phyloP scores from a whole-genome alignment of 2,113 vertebrate genomes.

The Chascanopsetta lugubris region DNA sequence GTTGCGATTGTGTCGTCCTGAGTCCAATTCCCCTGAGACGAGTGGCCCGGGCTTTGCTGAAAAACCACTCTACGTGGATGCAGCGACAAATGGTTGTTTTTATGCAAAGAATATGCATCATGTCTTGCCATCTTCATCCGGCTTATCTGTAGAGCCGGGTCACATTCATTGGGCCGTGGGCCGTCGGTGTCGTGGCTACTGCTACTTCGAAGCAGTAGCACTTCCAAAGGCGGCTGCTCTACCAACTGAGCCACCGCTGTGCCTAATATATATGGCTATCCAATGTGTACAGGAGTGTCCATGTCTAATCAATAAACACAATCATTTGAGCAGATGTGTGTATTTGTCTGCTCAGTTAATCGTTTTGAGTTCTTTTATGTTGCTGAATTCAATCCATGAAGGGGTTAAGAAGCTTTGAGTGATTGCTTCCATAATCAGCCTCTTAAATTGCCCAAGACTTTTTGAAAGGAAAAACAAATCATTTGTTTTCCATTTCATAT shows the following conservation, averaged over 20 bases:
- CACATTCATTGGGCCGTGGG: too few relatives aligned
- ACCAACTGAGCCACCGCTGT: too few relatives aligned
- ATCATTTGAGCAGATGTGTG: slow-evolving; percentile 4
- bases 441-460: slow-evolving; percentile 59
- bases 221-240: too few relatives aligned
- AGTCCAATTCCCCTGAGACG: slow-evolving; percentile 34
- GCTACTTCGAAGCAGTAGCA: too few relatives aligned
- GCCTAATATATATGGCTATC: too few relatives aligned
- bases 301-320: too few relatives aligned
- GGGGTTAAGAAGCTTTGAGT: slow-evolving; percentile 24
- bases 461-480: slow-evolving; percentile 62
- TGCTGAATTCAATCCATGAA: background rate
- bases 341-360: background rate
- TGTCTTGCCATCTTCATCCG: too few relatives aligned
- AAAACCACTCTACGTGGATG: slow-evolving; percentile 35
- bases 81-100: slow-evolving; percentile 13
- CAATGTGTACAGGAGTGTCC: too few relatives aligned
- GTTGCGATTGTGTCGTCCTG: slow-evolving; percentile 29
- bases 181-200: too few relatives aligned
- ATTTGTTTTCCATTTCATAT: slow-evolving; percentile 68
- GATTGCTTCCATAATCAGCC: slow-evolving; percentile 61
- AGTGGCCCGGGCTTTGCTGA: slow-evolving; percentile 36
- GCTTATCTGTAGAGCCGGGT: too few relatives aligned
- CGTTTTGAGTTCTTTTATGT: background rate
- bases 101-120: too few relatives aligned